Evolutionary conservation across 2,113 vertebrate genomes (phyloP).

Genomic region (Pelecanoides urinatrix): DNA sequence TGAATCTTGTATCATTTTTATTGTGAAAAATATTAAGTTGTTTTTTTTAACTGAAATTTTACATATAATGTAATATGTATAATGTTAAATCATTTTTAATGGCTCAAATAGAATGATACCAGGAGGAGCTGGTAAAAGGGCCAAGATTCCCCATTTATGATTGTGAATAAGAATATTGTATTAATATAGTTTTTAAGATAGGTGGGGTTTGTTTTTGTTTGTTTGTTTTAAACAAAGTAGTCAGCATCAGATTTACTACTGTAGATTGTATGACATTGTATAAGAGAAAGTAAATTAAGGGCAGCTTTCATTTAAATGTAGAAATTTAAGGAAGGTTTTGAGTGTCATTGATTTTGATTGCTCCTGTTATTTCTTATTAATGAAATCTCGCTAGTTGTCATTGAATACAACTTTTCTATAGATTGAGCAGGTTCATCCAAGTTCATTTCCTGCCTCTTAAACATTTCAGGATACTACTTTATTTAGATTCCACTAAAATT

Average conservation of each 20-base stretch:
- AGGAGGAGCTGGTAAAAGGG: not conserved
- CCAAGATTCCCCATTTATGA: not conserved
- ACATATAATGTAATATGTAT: not conserved
- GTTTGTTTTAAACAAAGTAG: not conserved
- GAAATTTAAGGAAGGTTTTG: not conserved
- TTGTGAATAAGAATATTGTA: not conserved
- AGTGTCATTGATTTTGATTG: not conserved
- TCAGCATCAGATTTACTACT: not conserved
- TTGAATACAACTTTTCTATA: not conserved
- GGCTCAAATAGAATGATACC: not conserved
- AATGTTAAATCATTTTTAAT: not conserved
- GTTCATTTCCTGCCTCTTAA: not conserved
- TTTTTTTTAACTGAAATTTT: not conserved
- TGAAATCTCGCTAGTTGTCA: not conserved
- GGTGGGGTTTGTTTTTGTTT: accelerated
- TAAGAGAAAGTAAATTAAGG: not conserved
- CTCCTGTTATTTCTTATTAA: not conserved
- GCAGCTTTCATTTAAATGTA: not conserved
- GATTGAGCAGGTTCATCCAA: not conserved
- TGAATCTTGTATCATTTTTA: not conserved
- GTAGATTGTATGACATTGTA: not conserved
- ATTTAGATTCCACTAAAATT: not conserved
- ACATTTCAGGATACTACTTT: not conserved
- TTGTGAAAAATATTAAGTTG: accelerated
- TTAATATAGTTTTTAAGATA: not conserved